Evolutionary conservation across 2,888 invertebrate genomes (phyloP), one percentile per base, ranked within the genome.

Genomic region (Ceriagrion tenellum): DNA sequence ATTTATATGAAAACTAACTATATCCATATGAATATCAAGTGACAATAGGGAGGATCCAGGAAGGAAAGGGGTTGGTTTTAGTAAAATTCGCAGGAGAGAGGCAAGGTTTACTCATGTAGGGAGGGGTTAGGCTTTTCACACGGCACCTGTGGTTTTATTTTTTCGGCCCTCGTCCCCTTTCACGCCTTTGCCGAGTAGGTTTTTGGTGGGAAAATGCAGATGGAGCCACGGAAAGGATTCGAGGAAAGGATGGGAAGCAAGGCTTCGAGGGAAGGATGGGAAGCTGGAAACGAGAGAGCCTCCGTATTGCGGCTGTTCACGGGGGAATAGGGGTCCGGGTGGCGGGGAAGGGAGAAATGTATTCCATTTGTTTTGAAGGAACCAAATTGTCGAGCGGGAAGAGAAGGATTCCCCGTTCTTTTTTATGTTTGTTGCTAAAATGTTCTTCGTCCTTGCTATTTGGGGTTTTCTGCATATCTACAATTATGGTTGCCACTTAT

Each of bases 191-290:
- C n/a, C 55, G 30, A 0, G n/a, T 3, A 59, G 59, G 90, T 91
- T 90, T 69, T 91, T 59, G 90, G 90, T 35, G n/a, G 59, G 90
- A 59, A 56, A 88, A 88, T 88, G 88, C 47, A 47, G 88, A 88
- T 88, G 88, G 40, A 8, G 47, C 47, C 47, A 40, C 55, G 88
- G 47, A 40, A 35, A 35, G 88, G 18, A 47, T 47, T 16, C 8
- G 88, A 35, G 69, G 35, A 12, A 56, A 56, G 16, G 56, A 56
- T 56, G 56, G 56, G 10, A 35, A 40, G 88, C 40, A 35, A 40
- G 88, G 20, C 26, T 47, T 20, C 1, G 88, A 40, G 69, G 8
- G 12, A 59, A 59, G 20, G 59, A 12, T 59, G 59, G 59, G 13
- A 13, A 35, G 88, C 35, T 10, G 88, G 18, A 40, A 55, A 40